These are phyloP conservation scores for Lamellibrachia columna DNA, from an alignment of 2,888 invertebrate species.

Conservation along the genomic window DNA sequence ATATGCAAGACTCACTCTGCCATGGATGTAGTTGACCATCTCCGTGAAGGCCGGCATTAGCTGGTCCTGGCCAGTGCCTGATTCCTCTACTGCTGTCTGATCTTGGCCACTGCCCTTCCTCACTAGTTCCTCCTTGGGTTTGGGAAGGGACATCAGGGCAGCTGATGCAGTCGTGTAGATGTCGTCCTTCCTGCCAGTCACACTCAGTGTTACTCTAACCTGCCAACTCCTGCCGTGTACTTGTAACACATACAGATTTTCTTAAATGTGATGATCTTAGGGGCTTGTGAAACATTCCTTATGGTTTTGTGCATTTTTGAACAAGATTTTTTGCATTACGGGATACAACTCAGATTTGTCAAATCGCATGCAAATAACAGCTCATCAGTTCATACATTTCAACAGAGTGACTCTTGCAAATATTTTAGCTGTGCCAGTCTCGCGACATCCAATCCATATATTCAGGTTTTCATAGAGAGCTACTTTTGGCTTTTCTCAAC, in stretches of 20 bases:
- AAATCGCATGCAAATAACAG: too few relatives aligned
- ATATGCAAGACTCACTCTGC: conserved; percentile 56
- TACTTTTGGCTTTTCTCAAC: not conserved
- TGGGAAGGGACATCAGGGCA: not conserved
- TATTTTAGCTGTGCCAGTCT: not conserved
- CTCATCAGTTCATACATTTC: too few relatives aligned
- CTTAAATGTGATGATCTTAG: too few relatives aligned
- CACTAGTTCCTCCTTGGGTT: not conserved
- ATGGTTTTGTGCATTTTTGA: too few relatives aligned
- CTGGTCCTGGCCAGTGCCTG: conserved; percentile 20
- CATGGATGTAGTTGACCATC: conserved; percentile 78
- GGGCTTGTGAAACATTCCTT: too few relatives aligned
- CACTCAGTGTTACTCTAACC: not conserved
- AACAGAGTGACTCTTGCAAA: too few relatives aligned
- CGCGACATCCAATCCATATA: not conserved
- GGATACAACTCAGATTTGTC: too few relatives aligned
- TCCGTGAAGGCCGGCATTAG: conserved; percentile 76
- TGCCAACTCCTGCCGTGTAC: too few relatives aligned
- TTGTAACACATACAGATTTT: too few relatives aligned
- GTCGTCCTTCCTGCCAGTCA: conserved; percentile 75
- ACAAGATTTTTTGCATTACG: too few relatives aligned
- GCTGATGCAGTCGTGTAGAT: conserved; percentile 76
- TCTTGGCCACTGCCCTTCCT: conserved; percentile 9
- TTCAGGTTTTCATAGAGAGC: not conserved
- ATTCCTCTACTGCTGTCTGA: conserved; percentile 24